Base-by-base conservation (phyloP, 1,140 invertebrate species). In the Holcopasites calliopsidis region DNA sequence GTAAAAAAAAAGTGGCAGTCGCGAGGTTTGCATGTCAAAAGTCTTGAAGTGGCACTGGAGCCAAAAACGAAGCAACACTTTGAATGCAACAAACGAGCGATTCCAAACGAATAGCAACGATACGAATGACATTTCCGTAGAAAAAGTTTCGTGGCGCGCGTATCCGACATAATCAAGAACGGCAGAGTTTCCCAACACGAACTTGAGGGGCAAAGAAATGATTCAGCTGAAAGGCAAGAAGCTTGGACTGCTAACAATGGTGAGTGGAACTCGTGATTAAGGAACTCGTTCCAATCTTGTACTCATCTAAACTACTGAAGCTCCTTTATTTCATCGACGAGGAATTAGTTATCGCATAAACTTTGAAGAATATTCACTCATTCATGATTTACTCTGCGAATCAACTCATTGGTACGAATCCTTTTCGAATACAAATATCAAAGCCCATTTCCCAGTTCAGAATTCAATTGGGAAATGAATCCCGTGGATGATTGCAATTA, bases 241-340 rank as follows among this genome's bases (percentile, higher is more conserved):
- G 18, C n/a, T 38, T 54, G 62, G 60, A 80, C 64, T 69, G 75
- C 57, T 64, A 50, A 80, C 77, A 79, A 80, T 68, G 77, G 76
- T 80, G 79, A 81, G 77, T 80, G 68, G 62, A 62, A 50, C 58
- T 71, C 47, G 77, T 79, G 80, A 81, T 80, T 80, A 81, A 66
- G 42, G 60, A 62, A 81, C 64, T 81, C 70, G 60, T 31, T n/a
- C 31, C 55, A 13, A 31, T 21, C n/a, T 35, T 3, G 31, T n/a
- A n/a, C n/a, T n/a, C n/a, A n/a, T n/a, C n/a, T n/a, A n/a, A n/a
- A n/a, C n/a, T n/a, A n/a, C n/a, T n/a, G n/a, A 3, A 38, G 21
- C 6, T 38, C 10, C 11, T 23, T 7, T n/a, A n/a, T n/a, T n/a
- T n/a, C n/a, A n/a, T n/a, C n/a, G n/a, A n/a, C n/a, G n/a, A n/a